Conservation (phyloP, 2,888 invertebrate genomes). For the Unio delphinus region DNA sequence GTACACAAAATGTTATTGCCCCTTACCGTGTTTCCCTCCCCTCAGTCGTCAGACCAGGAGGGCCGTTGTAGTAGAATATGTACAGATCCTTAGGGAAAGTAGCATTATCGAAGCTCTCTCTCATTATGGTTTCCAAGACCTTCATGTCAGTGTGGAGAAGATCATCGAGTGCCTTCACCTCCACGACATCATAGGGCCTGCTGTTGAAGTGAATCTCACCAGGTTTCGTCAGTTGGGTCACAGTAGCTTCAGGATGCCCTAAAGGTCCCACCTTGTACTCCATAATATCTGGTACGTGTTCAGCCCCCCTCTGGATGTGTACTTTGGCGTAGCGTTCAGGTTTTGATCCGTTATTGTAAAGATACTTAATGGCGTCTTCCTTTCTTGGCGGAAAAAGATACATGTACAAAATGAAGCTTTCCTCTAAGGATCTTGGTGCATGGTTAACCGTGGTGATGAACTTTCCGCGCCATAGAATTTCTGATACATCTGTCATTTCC, state of each 20-base stretch:
- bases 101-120: conserved; percentile 37
- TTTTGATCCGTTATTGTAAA: conserved; percentile 4
- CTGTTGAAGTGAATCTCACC: conserved; percentile 34
- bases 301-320: conserved; percentile 28
- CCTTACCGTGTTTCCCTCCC: conserved; percentile 26
- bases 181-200: conserved; percentile 35
- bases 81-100: conserved; percentile 21
- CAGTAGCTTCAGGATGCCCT: conserved; percentile 11
- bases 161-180: conserved; percentile 24
- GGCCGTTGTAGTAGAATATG: conserved; percentile 30
- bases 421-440: conserved; percentile 24
- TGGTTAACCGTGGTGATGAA: conserved; percentile 14
- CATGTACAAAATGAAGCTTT: conserved; percentile 26
- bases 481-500: conserved; percentile 23
- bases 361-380: conserved; percentile 15
- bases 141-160: conserved; percentile 20
- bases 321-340: conserved; percentile 27
- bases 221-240: conserved; percentile 15
- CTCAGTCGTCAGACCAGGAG: conserved; percentile 26
- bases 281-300: conserved; percentile 32
- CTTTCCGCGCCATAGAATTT: conserved; percentile 17
- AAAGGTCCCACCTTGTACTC: conserved; percentile 38
- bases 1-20: too few relatives aligned
- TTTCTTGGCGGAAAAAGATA: conserved; percentile 22
- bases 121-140: conserved; percentile 18